Evolutionary conservation across 2,113 vertebrate species (phyloP), one percentile per base, ranked within the genome.

Genomic region (Cinclus cinclus): DNA sequence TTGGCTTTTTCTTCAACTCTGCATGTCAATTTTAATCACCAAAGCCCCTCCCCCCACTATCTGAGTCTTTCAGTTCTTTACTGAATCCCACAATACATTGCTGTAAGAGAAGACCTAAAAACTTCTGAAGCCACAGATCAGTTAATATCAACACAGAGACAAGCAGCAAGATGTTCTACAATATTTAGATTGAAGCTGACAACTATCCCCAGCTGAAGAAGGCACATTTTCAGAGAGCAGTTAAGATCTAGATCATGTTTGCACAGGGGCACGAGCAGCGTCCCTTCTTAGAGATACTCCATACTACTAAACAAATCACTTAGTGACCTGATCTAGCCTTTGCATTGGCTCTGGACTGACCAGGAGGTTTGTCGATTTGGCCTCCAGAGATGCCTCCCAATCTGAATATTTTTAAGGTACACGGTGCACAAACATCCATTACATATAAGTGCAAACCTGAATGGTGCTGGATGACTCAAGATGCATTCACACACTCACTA

Each of bases 31-130:
- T 41, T 46, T 76, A 92, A 73, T 44, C 37, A 81, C 31, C 24
- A 12, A 64, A 59, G 22, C 15, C 0, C 2, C 4, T 22, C 7
- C 2, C 27, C 18, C 27, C 0, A 0, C 15, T 52, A n/a, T 11
- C 2, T 19, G 18, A 55, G 30, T 52, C 53, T 79, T 74, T 30
- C 18, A 83, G 55, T 69, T 76, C 22, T 55, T 85, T 74, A 39
- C 33, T 13, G 6, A 81, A 39, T 42, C 24, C 35, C 25, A 71
- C 10, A 83, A 47, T 11, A 73, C 53, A 67, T 3, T 62, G 25
- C 35, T 71, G 6, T 35, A 52, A 83, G 46, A 58, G n/a, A 31
- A 83, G 42, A 86, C 20, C 25, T 68, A 42, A 55, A 81, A 89
- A 70, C 9, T 31, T 46, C 28, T 53, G 53, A 91, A 85, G 64